Base-by-base conservation (phyloP, 2,113 vertebrate species). In the Heliornis fulica region DNA sequence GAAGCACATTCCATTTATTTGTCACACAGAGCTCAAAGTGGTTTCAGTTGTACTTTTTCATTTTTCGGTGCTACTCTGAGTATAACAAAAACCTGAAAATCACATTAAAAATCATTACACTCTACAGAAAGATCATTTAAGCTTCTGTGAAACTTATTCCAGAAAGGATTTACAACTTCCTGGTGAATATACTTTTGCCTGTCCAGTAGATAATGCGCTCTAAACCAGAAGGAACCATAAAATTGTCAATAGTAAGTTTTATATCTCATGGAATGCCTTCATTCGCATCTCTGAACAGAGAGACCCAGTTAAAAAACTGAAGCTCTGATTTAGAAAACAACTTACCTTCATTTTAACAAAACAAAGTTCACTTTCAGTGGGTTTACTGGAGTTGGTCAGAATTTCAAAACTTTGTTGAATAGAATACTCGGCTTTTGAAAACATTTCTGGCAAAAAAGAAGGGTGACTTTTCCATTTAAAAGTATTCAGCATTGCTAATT, bases 171-270 rank as follows among this genome's bases (percentile, higher is more conserved):
- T 61, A 23, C 0, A 13, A 25, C 26, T 25, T 41, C 36, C 25
- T 53, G 32, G 25, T 71, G 31, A 71, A 36, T 53, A 15, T 61
- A 20, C 20, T 53, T 61, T 51, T 71, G 15, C 32, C 56, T 71
- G 25, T 51, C 45, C 3, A 2, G 13, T 25, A 25, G 31, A 25
- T 4, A 1, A 51, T 29, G 1, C 1, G 15, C 34, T 71, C 31
- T 22, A 71, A 56, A 46, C 6, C 17, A 59, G 57, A 57, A 43
- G 43, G 43, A 59, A 36, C 25, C n/a, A 81, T 22, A 43, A 43
- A 23, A 32, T 5, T 74, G 26, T 15, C 21, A 40, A 13, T 7
- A 79, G 8, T 57, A 40, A 10, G 4, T 34, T 23, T 11, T 54
- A 15, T 22, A 3, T n/a, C 29, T 46, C 40, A 9, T 13, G 13